Conservation (phyloP, 2,113 vertebrate species). For the Zapornia atra region DNA sequence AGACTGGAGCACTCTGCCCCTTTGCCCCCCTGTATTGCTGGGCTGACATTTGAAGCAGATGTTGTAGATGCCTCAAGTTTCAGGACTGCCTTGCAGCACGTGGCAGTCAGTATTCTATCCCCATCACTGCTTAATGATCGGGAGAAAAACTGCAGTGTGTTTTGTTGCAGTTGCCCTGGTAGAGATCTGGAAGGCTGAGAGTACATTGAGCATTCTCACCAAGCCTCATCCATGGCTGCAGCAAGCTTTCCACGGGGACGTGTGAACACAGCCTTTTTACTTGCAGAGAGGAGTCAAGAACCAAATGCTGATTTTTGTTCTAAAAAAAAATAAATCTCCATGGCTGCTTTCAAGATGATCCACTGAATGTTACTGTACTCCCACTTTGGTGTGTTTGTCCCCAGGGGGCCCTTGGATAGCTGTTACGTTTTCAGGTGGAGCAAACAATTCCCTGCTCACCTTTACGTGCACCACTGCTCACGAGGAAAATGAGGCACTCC, state of each 20-base stretch:
- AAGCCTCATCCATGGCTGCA: background rate
- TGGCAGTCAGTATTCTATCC: background rate
- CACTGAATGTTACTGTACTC: background rate
- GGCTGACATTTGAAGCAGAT: background rate
- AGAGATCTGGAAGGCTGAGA: background rate
- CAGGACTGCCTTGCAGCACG: background rate
- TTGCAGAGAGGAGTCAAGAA: background rate
- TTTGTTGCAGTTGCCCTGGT: background rate
- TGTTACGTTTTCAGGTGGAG: fast-evolving
- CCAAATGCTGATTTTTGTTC: background rate
- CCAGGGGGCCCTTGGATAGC: background rate
- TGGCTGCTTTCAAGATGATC: background rate
- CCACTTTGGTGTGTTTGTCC: background rate
- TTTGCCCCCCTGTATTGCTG: background rate
- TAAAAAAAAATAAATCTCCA: background rate
- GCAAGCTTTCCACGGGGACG: background rate
- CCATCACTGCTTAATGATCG: background rate
- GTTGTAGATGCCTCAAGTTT: background rate
- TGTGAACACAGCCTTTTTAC: background rate
- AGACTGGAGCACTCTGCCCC: background rate
- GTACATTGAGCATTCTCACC: background rate
- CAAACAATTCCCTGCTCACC: background rate
- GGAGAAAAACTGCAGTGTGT: background rate
- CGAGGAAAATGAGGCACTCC: background rate
- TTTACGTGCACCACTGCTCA: background rate